Conservation (phyloP, 2,113 vertebrate genomes). For the Barbus barbus region DNA sequence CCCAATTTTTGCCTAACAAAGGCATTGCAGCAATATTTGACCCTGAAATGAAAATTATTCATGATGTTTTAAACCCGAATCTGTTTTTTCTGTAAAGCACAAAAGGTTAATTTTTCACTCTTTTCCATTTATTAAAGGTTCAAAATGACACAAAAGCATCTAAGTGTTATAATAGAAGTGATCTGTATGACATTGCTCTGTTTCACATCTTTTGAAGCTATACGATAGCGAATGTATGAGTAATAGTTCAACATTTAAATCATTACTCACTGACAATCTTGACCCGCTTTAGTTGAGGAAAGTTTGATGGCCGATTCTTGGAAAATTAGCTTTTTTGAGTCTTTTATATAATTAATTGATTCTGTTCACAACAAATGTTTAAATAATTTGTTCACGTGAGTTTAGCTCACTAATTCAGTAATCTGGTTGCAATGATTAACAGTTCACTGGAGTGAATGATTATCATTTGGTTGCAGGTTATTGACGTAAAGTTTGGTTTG, state of each 20-base stretch:
- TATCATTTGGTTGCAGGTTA: too few species aligned
- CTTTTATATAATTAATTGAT: neutral
- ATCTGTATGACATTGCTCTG: too few species aligned
- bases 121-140: neutral
- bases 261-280: neutral
- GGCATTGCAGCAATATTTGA: too few species aligned
- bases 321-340: neutral
- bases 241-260: neutral
- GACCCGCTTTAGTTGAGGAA: neutral
- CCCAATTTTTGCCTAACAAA: neutral
- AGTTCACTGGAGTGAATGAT: too few species aligned
- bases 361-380: neutral
- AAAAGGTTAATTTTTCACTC: neutral
- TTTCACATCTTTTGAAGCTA: too few species aligned
- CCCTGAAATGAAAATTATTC: neutral
- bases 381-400: neutral
- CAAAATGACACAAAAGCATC: neutral
- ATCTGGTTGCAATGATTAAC: too few species aligned
- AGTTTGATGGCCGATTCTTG: neutral
- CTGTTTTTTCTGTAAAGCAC: neutral
- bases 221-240: neutral
- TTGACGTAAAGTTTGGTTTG: too few species aligned
- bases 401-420: too few species aligned
- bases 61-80: neutral
- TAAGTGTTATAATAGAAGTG: neutral